Base-by-base conservation (phyloP, 2,113 vertebrate species). In the Rhinichthys klamathensis region DNA sequence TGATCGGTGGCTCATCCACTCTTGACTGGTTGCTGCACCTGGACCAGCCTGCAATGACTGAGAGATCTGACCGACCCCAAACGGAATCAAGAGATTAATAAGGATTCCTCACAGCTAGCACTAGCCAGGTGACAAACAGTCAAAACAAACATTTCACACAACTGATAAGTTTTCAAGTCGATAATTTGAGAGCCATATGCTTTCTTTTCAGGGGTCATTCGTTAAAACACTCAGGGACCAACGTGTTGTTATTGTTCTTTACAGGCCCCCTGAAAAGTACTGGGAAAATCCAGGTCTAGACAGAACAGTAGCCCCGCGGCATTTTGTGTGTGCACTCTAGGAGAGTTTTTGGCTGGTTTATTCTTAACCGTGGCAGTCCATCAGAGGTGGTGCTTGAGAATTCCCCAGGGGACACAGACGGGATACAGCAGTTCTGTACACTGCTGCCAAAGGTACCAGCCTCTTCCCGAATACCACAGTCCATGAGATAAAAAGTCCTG, bases 221-320 rank as follows among this genome's bases (percentile, higher is more conserved):
- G 9, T 60, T 60, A 32, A n/a, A 44, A 60, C 54, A 58, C 51
- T 16, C 21, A 44, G 32, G 35, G 44, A 54, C 30, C 56, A 80
- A 21, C 16, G 18, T 72, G 46, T 21, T 84, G 35, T 63, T 87
- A 35, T 27, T 73, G 6, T 79, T 44, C 41, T 63, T 54, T 10
- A 73, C n/a, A 3, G 49, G 3, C 21, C 69, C 30, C 32, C 74
- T 61, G n/a, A 76, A 58, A 30, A 81, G 41, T 80, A 54, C 32
- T 16, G 4, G 54, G 27, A 61, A 87, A 87, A 61, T 49, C 74
- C 74, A 79, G 67, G 87, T 88, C 84, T 88, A 86, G 87, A 88
- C 87, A 88, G 69, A 30, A 67, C 8, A 58, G 44, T 18, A 82
- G 44, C 60, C 84, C 84, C 6, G 21, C 44, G 35, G 87, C 84